phyloP scores from a whole-genome alignment of 2,888 invertebrate genomes.

The Melanchra persicariae region DNA sequence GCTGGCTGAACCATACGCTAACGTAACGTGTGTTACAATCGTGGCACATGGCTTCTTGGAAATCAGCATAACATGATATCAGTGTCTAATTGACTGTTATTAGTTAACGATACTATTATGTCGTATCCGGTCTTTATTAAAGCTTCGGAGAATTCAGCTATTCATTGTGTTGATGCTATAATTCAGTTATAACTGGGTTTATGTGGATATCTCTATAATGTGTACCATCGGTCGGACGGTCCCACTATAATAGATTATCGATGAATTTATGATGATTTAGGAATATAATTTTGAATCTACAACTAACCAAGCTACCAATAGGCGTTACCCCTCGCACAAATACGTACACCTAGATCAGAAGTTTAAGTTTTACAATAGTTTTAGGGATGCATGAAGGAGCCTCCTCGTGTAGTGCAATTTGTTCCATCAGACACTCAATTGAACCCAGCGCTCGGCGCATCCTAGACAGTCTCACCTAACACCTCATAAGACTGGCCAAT shows the following conservation, averaged over 20 bases:
- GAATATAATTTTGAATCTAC: not conserved
- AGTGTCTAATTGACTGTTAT: slow-evolving; percentile 27
- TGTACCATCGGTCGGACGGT: not conserved
- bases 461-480: too few relatives aligned
- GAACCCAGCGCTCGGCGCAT: too few relatives aligned
- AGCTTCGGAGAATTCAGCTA: slow-evolving; percentile 10
- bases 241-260: not conserved
- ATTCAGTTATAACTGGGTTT: not conserved
- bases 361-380: too few relatives aligned
- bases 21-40: slow-evolving; percentile 2
- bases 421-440: too few relatives aligned
- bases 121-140: too few relatives aligned
- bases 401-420: too few relatives aligned
- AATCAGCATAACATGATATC: not conserved
- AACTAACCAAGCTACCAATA: not conserved
- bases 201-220: not conserved
- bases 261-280: not conserved
- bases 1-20: not conserved
- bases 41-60: slow-evolving; percentile 20
- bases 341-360: too few relatives aligned
- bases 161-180: not conserved
- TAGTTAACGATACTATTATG: not conserved
- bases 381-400: too few relatives aligned
- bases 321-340: too few relatives aligned
- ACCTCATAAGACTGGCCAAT: too few relatives aligned